Conservation (phyloP, 2,888 invertebrate species). For the Bembecia ichneumoniformis region DNA sequence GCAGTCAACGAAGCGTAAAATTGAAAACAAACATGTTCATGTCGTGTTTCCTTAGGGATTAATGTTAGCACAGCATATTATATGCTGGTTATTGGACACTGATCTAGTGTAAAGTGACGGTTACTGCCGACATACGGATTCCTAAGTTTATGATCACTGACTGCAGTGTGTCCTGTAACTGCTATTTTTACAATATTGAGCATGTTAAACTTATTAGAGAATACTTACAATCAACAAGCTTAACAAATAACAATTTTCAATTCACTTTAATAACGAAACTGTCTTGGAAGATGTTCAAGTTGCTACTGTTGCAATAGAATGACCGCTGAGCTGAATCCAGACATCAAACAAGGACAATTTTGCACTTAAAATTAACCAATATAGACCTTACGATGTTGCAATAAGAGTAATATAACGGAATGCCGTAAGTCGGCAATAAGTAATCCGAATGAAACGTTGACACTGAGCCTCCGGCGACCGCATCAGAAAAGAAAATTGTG, state of each 20-base stretch:
- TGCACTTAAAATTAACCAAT: constrained; percentile 10
- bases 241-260: constrained; percentile 40
- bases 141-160: too few species aligned
- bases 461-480: constrained; percentile 51
- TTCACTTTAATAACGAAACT: constrained; percentile 49
- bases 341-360: constrained; percentile 20
- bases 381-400: constrained; percentile 13
- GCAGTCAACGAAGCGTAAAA: constrained; percentile 48
- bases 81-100: too few species aligned
- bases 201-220: too few species aligned
- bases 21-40: constrained; percentile 51
- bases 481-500: constrained; percentile 49
- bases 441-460: constrained; percentile 65
- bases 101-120: too few species aligned
- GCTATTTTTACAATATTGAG: too few species aligned
- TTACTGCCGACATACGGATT: too few species aligned
- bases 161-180: too few species aligned
- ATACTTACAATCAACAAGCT: constrained; percentile 15
- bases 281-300: constrained; percentile 54
- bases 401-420: constrained; percentile 15
- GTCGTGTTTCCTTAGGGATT: constrained; percentile 36
- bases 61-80: too few species aligned
- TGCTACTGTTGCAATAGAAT: constrained; percentile 41
- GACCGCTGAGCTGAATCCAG: constrained; percentile 47
- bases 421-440: constrained; percentile 26